Percentiles rank a stretch among this genome's conserved stretches.
phyloP scores from a whole-genome alignment of 1,140 invertebrate genomes.

The Coelopa frigida region DNA sequence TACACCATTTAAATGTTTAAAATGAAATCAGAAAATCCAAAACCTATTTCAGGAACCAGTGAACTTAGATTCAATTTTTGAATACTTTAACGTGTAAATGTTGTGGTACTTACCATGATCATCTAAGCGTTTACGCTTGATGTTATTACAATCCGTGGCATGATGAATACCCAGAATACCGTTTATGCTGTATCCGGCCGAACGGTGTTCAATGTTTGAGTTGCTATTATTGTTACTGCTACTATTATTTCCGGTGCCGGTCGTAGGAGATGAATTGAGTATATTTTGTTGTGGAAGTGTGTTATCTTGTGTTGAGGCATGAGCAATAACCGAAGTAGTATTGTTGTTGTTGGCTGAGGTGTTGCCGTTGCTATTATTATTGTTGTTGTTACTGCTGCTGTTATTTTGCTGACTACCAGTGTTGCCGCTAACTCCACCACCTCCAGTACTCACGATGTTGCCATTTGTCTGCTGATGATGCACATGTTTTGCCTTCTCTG shows the following conservation, averaged over 20 bases:
- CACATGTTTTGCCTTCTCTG: constrained; percentile 89
- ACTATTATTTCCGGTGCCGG: constrained; percentile 14
- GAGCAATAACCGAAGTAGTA: constrained; percentile 54
- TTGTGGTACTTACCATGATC: constrained; percentile 59
- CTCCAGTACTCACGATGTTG: constrained; percentile 20
- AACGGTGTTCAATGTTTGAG: constrained; percentile 40
- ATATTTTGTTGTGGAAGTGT: constrained; percentile 49
- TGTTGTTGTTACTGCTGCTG: constrained; percentile 9
- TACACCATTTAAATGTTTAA: too few species aligned
- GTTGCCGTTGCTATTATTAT: constrained; percentile 20
- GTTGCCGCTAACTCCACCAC: constrained; percentile 20
- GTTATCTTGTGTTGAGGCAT: constrained; percentile 57
- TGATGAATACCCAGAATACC: constrained; percentile 83
- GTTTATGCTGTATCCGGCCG: constrained; percentile 85
- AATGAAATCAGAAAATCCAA: too few species aligned
- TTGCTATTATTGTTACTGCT: constrained; percentile 13
- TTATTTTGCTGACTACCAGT: constrained; percentile 6
- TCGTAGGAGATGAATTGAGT: not conserved
- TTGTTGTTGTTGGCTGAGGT: constrained; percentile 8
- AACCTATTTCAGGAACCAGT: too few species aligned
- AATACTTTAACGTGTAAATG: too few species aligned
- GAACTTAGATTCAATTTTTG: too few species aligned
- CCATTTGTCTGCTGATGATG: constrained; percentile 62
- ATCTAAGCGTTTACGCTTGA: constrained; percentile 65
- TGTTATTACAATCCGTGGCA: constrained; percentile 58